These are phyloP conservation scores for Oenanthe melanoleuca DNA, from an alignment of 2,113 vertebrate species.

Conservation along the genomic window DNA sequence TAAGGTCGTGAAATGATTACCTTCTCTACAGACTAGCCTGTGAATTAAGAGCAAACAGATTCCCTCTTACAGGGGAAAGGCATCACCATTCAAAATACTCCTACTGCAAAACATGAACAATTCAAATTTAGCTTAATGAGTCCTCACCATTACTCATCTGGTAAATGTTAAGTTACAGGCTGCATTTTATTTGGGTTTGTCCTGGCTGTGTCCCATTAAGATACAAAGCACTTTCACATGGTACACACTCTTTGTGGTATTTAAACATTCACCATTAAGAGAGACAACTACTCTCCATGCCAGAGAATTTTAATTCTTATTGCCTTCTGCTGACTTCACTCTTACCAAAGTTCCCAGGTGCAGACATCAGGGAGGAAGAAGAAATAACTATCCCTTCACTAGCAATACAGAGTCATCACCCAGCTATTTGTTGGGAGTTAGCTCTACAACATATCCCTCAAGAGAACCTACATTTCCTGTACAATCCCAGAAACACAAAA, in stretches of 20 bases:
- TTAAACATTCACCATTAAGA: not conserved
- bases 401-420: not conserved
- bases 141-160: not conserved
- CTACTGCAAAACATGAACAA: not conserved
- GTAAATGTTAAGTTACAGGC: not conserved
- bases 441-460: not conserved
- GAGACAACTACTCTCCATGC: not conserved
- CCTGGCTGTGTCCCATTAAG: not conserved
- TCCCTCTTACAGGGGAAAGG: not conserved
- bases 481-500: not conserved
- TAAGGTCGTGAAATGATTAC: not conserved
- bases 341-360: not conserved
- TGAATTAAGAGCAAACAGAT: not conserved
- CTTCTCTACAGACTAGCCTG: not conserved
- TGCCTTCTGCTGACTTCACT: not conserved
- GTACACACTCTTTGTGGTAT: not conserved
- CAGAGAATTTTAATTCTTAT: not conserved
- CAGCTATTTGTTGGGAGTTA: not conserved
- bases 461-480: not conserved
- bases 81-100: not conserved
- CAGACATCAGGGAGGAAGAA: not conserved
- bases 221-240: not conserved
- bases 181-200: not conserved
- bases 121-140: not conserved
- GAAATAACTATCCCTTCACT: not conserved